Base-by-base conservation (phyloP, 2,797 vertebrate genomes). In the Acipenser ruthenus region DNA sequence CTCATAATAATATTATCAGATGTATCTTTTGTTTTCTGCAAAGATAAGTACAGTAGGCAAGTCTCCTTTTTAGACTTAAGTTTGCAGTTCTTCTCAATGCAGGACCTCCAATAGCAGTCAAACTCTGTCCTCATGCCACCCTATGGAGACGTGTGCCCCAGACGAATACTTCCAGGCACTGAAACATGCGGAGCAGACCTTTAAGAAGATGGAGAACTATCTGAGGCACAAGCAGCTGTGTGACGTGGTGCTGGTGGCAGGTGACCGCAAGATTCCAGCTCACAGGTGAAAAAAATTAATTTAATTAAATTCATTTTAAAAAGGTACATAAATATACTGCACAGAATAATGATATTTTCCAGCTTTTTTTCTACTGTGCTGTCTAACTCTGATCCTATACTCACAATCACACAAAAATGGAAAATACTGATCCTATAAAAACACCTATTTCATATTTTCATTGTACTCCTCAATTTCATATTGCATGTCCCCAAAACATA, bases 161-260 rank as follows among this genome's bases (percentile, higher is more conserved):
- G 95, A 98, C 82, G 96, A 98, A 78, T 92, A 92, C 85, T 98
- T 97, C 82, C 93, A 95, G 60, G 93, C 95, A 49, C 85, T 94
- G 79, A 94, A 95, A 77, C 97, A 99, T 0, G 94, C 96, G 1
- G 95, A 98, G 69, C 85, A 91, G 75, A 97, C 95, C 58, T 96
- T 97, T 87, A 92, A 92, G 75, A 95, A 93, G 82, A 98, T 98
- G 95, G 97, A 99, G 85, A 93, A 93, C 69, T 98, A 98, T 81
- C 83, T 98, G 72, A 91, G 92, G 77, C 89, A 92, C 69, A 92
- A 94, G 60, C 93, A 97, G 75, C 88, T 99, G 0, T 99, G 97
- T 69, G 97, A 98, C 62, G 95, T 99, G 67, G 87, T 94, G 49
- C 88, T 99, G 73, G 92, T 98, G 74, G 96, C 90, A 50, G 95